Conservation (phyloP, 1,140 invertebrate species). For the Musca domestica region DNA sequence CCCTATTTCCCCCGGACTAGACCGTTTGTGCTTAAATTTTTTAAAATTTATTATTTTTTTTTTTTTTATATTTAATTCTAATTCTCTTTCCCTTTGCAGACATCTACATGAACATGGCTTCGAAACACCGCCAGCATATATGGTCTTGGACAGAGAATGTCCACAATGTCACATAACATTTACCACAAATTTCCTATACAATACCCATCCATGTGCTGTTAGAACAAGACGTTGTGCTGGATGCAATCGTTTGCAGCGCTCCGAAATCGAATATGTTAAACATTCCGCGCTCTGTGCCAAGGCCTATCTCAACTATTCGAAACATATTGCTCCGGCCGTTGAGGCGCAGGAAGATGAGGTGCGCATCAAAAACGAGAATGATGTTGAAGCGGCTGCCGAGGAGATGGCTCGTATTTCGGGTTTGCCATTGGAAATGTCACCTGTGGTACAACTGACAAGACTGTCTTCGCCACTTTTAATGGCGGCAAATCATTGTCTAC, state of each 20-base stretch:
- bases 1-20: too few relatives aligned
- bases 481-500: constrained; percentile 28
- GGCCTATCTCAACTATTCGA: constrained; percentile 43
- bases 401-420: constrained; percentile 12
- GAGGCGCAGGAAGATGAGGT: constrained; percentile 35
- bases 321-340: constrained; percentile 41
- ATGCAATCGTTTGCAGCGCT: constrained; percentile 36
- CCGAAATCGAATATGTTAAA: constrained; percentile 36
- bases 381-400: constrained; percentile 33
- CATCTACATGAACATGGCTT: constrained; percentile 42
- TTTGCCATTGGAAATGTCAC: constrained; percentile 12
- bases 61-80: too few relatives aligned
- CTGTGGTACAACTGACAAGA: constrained; percentile 41
- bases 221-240: constrained; percentile 42
- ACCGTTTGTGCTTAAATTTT: too few relatives aligned
- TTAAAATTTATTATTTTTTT: too few relatives aligned
- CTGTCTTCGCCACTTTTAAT: constrained; percentile 33
- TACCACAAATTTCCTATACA: constrained; percentile 46
- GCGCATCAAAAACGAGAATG: constrained; percentile 42
- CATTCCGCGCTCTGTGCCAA: constrained; percentile 43
- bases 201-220: constrained; percentile 48
- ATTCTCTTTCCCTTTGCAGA: constrained; percentile 27
- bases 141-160: constrained; percentile 44
- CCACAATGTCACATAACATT: constrained; percentile 44
- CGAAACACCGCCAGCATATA: constrained; percentile 31